These are phyloP conservation scores for Yponomeuta evonymella DNA, from an alignment of 2,888 invertebrate genomes.

Conservation along the genomic window DNA sequence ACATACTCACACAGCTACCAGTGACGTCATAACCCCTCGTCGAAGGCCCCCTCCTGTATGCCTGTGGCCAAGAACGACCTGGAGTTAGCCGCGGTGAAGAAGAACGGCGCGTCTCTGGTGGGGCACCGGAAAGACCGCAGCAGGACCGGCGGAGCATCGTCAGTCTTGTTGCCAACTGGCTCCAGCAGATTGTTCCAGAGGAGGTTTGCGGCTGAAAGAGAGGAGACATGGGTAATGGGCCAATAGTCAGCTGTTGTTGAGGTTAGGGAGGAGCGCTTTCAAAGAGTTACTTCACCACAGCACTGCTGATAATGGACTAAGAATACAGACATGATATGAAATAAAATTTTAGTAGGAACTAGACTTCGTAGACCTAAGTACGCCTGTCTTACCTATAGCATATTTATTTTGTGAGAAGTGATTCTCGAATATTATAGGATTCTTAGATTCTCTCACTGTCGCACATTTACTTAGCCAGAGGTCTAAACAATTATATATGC, in stretches of 20 bases:
- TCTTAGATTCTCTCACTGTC: too few relatives aligned
- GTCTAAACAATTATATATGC: too few relatives aligned
- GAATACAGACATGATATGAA: too few relatives aligned
- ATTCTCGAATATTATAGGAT: too few relatives aligned
- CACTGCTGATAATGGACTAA: too few relatives aligned
- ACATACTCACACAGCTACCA: neutral
- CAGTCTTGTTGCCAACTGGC: constrained; percentile 80
- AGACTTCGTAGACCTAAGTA: too few relatives aligned
- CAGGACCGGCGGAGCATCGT: constrained; percentile 69
- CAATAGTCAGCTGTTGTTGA: neutral
- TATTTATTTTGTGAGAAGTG: too few relatives aligned
- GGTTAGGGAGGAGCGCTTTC: too few relatives aligned
- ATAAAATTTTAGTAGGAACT: too few relatives aligned
- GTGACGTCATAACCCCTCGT: constrained; percentile 31
- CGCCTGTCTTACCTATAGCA: too few relatives aligned
- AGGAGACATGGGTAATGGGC: constrained; percentile 6
- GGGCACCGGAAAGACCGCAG: constrained; percentile 80
- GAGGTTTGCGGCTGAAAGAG: constrained; percentile 78
- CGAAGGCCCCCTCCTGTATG: constrained; percentile 38
- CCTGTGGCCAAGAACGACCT: constrained; percentile 42
- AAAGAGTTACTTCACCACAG: too few relatives aligned
- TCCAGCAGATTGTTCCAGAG: constrained; percentile 84
- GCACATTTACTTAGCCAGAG: too few relatives aligned
- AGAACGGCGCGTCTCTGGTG: constrained; percentile 71
- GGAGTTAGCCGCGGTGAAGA: constrained; percentile 79